These are phyloP conservation scores for Spodoptera littoralis DNA, from an alignment of 2,888 invertebrate genomes.

Conservation along the genomic window DNA sequence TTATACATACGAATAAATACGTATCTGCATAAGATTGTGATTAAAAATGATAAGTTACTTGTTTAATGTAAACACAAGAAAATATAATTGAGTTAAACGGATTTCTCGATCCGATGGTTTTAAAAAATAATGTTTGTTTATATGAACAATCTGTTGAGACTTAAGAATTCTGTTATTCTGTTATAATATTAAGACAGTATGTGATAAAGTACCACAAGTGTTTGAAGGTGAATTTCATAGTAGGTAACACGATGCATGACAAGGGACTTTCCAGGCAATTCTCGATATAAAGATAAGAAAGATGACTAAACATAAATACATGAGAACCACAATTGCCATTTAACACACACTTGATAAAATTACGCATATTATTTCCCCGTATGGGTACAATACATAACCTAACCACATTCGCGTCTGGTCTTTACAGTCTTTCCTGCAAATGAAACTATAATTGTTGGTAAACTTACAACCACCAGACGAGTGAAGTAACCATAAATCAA, in stretches of 20 bases:
- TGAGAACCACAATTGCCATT: constrained; percentile 15
- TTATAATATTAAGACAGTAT: no score
- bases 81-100: constrained; percentile 25
- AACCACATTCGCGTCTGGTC: no score
- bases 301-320: constrained; percentile 25
- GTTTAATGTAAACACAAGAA: constrained; percentile 38
- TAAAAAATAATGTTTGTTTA: constrained; percentile 4
- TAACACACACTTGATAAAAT: no score
- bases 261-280: constrained; percentile 32
- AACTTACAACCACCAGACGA: no score
- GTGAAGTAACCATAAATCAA: constrained; percentile 14
- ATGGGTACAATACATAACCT: no score
- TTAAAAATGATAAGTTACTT: constrained; percentile 27
- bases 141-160: background rate
- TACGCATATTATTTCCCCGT: no score
- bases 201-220: no score
- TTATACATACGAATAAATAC: constrained; percentile 33
- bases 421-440: no score
- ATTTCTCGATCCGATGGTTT: constrained; percentile 13
- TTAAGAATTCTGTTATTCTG: background rate
- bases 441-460: no score
- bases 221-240: no score
- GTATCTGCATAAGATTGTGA: constrained; percentile 32
- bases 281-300: constrained; percentile 27
- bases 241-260: background rate